A percentile compares a stretch with the other conserved stretches of the same genome.
Evolutionary conservation across 2,797 vertebrate species (phyloP).

Genomic region (Denticeps clupeoides): DNA sequence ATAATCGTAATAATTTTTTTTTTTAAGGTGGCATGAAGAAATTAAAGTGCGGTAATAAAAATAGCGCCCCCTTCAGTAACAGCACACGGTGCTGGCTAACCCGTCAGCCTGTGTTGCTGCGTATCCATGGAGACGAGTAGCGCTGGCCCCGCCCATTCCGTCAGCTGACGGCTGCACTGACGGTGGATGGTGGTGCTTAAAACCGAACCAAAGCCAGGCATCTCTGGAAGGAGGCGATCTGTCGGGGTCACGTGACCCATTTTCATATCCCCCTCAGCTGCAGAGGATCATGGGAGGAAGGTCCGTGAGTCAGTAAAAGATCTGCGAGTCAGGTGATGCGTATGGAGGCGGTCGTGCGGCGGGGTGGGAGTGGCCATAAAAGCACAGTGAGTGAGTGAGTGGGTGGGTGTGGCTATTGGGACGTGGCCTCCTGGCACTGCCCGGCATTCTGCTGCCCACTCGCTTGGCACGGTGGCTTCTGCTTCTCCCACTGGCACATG

Average conservation of each 20-base stretch:
- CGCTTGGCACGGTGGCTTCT: conserved; percentile 84
- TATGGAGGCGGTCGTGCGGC: too few relatives aligned
- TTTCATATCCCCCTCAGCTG: too few relatives aligned
- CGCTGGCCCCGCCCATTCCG: too few relatives aligned
- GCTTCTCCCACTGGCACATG: conserved; percentile 85
- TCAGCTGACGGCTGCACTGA: too few relatives aligned
- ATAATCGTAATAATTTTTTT: too few relatives aligned
- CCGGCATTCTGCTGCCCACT: conserved; percentile 62
- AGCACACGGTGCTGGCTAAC: not conserved
- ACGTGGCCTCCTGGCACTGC: not conserved
- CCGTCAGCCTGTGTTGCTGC: not conserved
- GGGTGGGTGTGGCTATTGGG: conserved; percentile 2
- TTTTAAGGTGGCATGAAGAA: too few relatives aligned
- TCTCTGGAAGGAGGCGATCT: too few relatives aligned
- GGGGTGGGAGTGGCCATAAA: not conserved
- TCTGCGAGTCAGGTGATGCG: not conserved
- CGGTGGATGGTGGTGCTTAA: too few relatives aligned
- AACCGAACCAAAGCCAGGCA: too few relatives aligned
- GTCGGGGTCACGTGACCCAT: too few relatives aligned
- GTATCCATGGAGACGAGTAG: not conserved
- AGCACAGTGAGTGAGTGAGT: conserved; percentile 22
- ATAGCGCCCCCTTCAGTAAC: not conserved
- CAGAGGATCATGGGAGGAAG: too few relatives aligned
- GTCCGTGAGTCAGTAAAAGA: not conserved
- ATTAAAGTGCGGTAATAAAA: too few relatives aligned